A percentile compares a stretch with the other conserved stretches of the same genome.
Evolutionary conservation across 2,113 vertebrate species (phyloP).

Genomic region (Athene noctua): DNA sequence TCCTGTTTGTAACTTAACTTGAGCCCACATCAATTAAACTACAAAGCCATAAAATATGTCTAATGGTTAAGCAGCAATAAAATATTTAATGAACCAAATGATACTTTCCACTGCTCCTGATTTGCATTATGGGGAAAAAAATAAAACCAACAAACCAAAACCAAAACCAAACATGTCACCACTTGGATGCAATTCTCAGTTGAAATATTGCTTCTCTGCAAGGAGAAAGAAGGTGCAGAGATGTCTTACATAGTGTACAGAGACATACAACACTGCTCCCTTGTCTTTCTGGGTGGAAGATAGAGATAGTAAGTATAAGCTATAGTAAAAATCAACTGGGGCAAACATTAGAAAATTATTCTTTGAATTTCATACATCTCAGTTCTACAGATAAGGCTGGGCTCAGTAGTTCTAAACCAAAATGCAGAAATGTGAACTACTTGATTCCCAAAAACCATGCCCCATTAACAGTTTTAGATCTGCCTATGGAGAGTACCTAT

Average conservation of each 20-base stretch:
- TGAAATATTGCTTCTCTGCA: not conserved
- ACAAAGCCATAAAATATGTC: not conserved
- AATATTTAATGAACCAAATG: not conserved
- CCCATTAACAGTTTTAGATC: not conserved
- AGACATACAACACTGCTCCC: not conserved
- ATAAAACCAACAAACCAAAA: no score
- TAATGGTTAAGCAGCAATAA: not conserved
- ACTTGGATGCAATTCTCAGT: not conserved
- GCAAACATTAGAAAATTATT: not conserved
- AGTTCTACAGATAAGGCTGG: no score
- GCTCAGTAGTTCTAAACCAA: not conserved
- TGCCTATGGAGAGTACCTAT: not conserved
- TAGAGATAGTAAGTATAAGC: not conserved
- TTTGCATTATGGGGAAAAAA: not conserved
- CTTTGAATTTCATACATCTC: not conserved
- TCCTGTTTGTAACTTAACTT: constrained; percentile 1
- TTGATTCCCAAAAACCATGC: not conserved
- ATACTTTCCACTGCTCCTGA: not conserved
- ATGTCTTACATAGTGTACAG: not conserved
- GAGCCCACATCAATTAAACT: not conserved
- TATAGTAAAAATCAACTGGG: not conserved
- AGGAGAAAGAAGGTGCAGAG: not conserved
- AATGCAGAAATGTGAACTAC: not conserved
- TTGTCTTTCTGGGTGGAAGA: not conserved
- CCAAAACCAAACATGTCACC: not conserved